These are phyloP conservation scores for Leucophenga maculata DNA, from an alignment of 2,888 invertebrate genomes.

Conservation along the genomic window DNA sequence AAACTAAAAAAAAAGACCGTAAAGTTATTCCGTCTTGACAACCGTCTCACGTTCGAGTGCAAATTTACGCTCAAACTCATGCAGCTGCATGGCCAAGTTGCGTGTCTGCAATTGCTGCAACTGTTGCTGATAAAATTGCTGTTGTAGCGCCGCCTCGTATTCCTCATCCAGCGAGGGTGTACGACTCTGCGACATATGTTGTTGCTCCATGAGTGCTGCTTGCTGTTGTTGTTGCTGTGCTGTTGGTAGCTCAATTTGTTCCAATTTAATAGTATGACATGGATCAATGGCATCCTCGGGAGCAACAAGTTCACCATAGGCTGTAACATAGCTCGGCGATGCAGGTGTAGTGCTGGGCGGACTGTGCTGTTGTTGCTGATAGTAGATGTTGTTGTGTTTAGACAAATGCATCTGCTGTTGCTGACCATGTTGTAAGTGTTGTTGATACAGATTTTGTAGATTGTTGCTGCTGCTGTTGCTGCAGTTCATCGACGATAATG, in stretches of 20 bases:
- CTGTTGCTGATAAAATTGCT: constrained; percentile 46
- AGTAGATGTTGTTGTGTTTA: not conserved
- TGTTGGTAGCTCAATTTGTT: constrained; percentile 23
- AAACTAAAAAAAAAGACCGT: not conserved
- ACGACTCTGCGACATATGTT: constrained; percentile 59
- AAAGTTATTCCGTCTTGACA: constrained; percentile 68
- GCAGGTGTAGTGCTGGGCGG: constrained; percentile 18
- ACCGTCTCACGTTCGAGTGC: constrained; percentile 65
- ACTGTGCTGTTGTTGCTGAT: constrained; percentile 32
- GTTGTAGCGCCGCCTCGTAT: constrained; percentile 59
- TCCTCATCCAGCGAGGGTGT: constrained; percentile 70
- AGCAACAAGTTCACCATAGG: constrained; percentile 11
- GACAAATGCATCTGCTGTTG: constrained; percentile 40
- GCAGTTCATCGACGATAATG: constrained; percentile 57
- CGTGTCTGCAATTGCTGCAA: constrained; percentile 47
- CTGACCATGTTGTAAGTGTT: constrained; percentile 57
- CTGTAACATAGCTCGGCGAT: not conserved
- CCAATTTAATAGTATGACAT: constrained; percentile 23
- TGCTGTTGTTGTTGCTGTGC: constrained; percentile 38
- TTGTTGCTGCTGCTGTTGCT: constrained; percentile 55
- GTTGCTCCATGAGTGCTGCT: constrained; percentile 36
- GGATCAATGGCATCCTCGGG: constrained; percentile 1
- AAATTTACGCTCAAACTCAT: constrained; percentile 65
- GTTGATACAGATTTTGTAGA: constrained; percentile 54
- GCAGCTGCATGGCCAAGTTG: constrained; percentile 59